Percentiles rank a stretch among this genome's conserved stretches.
These are phyloP conservation scores for Cordylochernes scorpioides DNA, from an alignment of 2,888 invertebrate species.

Conservation along the genomic window DNA sequence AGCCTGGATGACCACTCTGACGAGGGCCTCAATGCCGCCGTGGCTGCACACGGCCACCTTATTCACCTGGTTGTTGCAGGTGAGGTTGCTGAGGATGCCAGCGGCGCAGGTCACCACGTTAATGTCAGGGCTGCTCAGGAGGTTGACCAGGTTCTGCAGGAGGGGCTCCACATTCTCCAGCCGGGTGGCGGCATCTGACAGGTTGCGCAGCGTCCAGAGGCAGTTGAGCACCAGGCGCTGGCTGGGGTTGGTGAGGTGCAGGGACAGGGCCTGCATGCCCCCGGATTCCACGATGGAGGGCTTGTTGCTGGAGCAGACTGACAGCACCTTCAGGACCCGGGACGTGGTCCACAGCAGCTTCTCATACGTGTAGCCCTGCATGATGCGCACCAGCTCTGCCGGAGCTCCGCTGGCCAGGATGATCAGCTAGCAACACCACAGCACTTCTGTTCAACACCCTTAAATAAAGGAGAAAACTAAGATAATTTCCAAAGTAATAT, in stretches of 20 bases:
- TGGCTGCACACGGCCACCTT: slow-evolving; percentile 66
- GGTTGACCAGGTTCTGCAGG: slow-evolving; percentile 62
- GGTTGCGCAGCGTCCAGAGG: slow-evolving; percentile 85
- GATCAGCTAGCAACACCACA: slow-evolving; percentile 32
- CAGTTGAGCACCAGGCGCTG: slow-evolving; percentile 86
- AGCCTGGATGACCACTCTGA: slow-evolving; percentile 71
- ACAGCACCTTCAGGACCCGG: slow-evolving; percentile 81
- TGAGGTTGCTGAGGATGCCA: slow-evolving; percentile 90
- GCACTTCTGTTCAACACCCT: neutral
- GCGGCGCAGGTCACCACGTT: slow-evolving; percentile 95
- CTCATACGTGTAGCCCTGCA: slow-evolving; percentile 89
- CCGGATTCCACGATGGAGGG: slow-evolving; percentile 89
- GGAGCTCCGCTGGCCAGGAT: slow-evolving; percentile 84
- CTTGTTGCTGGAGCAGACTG: slow-evolving; percentile 93
- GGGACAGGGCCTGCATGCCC: slow-evolving; percentile 86
- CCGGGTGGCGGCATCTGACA: slow-evolving; percentile 93
- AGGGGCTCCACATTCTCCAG: slow-evolving; percentile 59
- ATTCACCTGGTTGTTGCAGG: slow-evolving; percentile 96
- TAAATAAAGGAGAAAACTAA: no score
- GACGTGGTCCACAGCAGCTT: slow-evolving; percentile 96
- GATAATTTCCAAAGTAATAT: no score
- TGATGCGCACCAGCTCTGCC: slow-evolving; percentile 80
- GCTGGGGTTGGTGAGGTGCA: slow-evolving; percentile 77
- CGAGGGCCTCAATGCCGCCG: slow-evolving; percentile 84
- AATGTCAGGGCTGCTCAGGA: slow-evolving; percentile 67